phyloP scores from a whole-genome alignment of 2,113 vertebrate genomes.

The Indri indri region DNA sequence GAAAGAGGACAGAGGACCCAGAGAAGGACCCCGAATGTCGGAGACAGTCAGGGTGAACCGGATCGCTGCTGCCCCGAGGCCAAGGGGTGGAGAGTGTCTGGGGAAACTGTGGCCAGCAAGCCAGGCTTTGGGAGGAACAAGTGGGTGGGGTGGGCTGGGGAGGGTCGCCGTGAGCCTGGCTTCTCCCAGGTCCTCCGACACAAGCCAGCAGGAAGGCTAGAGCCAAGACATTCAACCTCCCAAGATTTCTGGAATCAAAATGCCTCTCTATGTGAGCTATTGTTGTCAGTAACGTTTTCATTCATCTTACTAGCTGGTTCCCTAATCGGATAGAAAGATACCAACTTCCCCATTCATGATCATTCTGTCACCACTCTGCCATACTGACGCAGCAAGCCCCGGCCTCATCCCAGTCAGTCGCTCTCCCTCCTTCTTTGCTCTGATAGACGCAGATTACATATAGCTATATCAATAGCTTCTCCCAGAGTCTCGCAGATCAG shows the following conservation, averaged over 20 bases:
- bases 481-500: neutral
- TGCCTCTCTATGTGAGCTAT: neutral
- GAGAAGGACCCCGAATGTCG: neutral
- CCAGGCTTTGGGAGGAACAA: neutral
- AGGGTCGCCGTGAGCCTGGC: neutral
- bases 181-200: neutral
- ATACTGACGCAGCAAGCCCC: neutral
- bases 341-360: neutral
- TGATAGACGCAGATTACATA: neutral
- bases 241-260: neutral
- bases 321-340: neutral
- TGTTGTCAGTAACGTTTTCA: neutral
- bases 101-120: neutral
- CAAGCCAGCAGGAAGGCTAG: neutral
- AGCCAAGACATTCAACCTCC: too few species aligned
- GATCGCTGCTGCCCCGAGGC: neutral
- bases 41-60: neutral
- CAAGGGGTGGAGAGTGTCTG: neutral
- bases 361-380: neutral
- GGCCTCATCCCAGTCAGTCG: neutral
- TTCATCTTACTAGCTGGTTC: neutral
- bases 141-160: neutral
- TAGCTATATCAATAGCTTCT: neutral
- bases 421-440: neutral
- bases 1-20: neutral